phyloP scores from a whole-genome alignment of 2,888 invertebrate species.

The Euplexia lucipara region DNA sequence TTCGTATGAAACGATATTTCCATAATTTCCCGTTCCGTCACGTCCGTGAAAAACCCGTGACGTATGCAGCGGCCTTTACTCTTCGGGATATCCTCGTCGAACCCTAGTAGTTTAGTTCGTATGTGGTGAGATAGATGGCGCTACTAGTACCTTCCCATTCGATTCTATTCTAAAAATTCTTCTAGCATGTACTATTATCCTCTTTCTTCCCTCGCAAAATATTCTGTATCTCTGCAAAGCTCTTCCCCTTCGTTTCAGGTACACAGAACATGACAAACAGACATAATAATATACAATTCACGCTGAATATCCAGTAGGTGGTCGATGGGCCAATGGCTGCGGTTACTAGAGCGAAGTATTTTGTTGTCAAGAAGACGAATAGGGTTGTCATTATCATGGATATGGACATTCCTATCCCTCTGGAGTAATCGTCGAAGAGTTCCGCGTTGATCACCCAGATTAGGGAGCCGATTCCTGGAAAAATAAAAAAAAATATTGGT shows the following conservation, averaged over 20 bases:
- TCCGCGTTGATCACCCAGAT: conserved; percentile 76
- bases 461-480: conserved; percentile 79
- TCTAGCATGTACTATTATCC: conserved; percentile 16
- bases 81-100: too few relatives aligned
- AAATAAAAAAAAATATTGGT: conserved; percentile 13
- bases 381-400: conserved; percentile 13
- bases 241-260: conserved; percentile 82
- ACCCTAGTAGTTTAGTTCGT: too few relatives aligned
- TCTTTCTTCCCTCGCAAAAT: conserved; percentile 26
- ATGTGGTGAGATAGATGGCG: too few relatives aligned
- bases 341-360: conserved; percentile 73
- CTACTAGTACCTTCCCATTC: too few relatives aligned
- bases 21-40: too few relatives aligned
- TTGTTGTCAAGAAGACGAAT: conserved; percentile 62
- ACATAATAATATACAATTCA: conserved; percentile 67
- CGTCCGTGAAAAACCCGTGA: too few relatives aligned
- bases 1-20: too few relatives aligned
- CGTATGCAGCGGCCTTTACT: too few relatives aligned
- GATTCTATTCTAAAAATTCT: background rate
- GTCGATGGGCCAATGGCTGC: conserved; percentile 70
- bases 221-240: conserved; percentile 78
- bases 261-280: conserved; percentile 72
- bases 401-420: conserved; percentile 41
- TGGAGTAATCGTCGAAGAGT: conserved; percentile 74
- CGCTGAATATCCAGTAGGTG: conserved; percentile 75